Base-by-base conservation (phyloP, 92 coral and sea anemone species). In the Phenganax marumi region DNA sequence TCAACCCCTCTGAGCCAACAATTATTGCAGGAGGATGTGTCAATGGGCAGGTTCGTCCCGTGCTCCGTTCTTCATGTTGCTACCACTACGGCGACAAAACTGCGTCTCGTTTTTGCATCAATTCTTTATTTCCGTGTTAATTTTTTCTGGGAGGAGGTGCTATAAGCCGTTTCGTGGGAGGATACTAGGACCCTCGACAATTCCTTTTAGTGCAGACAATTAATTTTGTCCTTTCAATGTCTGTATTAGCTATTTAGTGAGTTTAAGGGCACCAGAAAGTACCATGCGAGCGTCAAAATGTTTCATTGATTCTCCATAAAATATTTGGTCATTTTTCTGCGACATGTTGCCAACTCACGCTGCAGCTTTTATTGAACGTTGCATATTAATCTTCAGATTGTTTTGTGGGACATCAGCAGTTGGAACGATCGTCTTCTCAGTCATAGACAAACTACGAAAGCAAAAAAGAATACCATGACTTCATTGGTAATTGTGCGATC, bases 1-100 rank as follows among this genome's bases (percentile, higher is more conserved):
- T 92, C 83, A 95, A 95, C 79, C 98, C 98, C 22, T 95, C 97
- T 22, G 98, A 95, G 57, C 98, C 98, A 66, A 95, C 93, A 68
- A 90, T 95, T 33, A 95, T 95, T 25, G 98, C 95, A 68, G 98
- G 96, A 65, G 98, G 97, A 64, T 95, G 97, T 74, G 93, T 95
- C 12, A 95, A 91, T 86, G 98, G 98, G 12, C 98, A 95, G 97
- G 97, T 95, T 86, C 12, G 54, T 57, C 16, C 12, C 62, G 8
- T 22, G 33, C 16, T 8, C 10, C 9, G 0, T 64, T 9, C 22
- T 58, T 58, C 8, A 9, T 16, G 21, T 18, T 26, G 16, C 16
- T 68, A 26, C 48, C 0, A n/a, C 8, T 68, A 17, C 16, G 25
- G 4, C 7, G 25, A 22, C 25, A 11, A 19, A 65, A 14, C 21